Base-by-base conservation (phyloP, 2,888 invertebrate genomes). In the Acronicta alni region DNA sequence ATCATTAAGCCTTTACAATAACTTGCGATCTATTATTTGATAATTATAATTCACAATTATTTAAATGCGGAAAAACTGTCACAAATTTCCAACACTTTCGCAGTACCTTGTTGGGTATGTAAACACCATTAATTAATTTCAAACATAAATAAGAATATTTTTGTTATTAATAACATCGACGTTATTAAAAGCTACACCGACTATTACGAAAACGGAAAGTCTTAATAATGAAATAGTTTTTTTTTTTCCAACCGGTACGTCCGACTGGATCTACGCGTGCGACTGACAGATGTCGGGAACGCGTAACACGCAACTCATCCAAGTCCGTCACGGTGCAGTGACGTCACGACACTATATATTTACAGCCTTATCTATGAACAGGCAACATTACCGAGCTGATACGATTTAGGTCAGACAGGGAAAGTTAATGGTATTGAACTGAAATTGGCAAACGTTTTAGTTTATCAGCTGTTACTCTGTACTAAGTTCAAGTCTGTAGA, bases 261-360 rank as follows among this genome's bases (percentile, higher is more conserved):
- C 68, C 65, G 72, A 64, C 62, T 72, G 81, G 77, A 72, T 63
- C 63, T 74, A 80, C 81, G 84, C 83, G 81, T 76, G 64, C 78
- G 76, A 86, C 88, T 86, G 85, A 80, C 79, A 77, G 72, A 63
- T 73, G 70, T 72, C 52, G 62, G 68, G 68, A 70, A 70, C 65
- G 66, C 81, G 78, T 71, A 77, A 73, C 73, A 86, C 86, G 84
- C 86, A 83, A 82, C 84, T 83, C 85, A 82, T 83, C 81, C 79
- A 68, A 67, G 70, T 73, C 81, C 75, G 80, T 88, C 87, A 88
- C 88, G 89, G 78, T 63, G 72, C 67, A 64, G 71, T 90, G 89
- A 89, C 88, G 87, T 87, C 89, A 88, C 83, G 69, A 68, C 70
- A 75, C 71, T 65, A 67, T 77, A 67, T 80, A 81, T 75, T 79